Conservation (phyloP, 2,797 vertebrate genomes). For the Pempheris klunzingeri region DNA sequence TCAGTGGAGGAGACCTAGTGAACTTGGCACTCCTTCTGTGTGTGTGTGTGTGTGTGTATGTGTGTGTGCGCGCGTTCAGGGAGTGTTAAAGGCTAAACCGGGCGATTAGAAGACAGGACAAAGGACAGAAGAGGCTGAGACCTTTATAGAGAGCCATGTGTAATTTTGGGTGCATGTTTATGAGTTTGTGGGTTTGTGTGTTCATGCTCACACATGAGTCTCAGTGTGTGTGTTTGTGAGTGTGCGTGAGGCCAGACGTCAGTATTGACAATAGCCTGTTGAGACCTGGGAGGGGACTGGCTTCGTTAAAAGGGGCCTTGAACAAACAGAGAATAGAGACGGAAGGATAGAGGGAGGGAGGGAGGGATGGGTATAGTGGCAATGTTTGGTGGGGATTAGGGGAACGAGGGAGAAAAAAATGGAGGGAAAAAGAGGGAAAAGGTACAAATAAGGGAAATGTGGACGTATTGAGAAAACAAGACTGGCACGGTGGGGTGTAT, state of each 20-base stretch:
- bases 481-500: not conserved
- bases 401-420: conserved; percentile 21
- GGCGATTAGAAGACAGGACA: conserved; percentile 49
- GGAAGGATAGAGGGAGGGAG: conserved; percentile 23
- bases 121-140: conserved; percentile 57
- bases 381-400: conserved; percentile 7
- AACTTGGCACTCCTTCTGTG: conserved; percentile 43
- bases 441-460: conserved; percentile 26
- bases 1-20: conserved; percentile 24
- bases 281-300: conserved; percentile 72
- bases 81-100: conserved; percentile 55
- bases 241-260: conserved; percentile 63
- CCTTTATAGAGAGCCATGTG: conserved; percentile 47
- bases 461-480: not conserved
- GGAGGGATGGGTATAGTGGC: conserved; percentile 18
- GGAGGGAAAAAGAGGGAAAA: conserved; percentile 14
- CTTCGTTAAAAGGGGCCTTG: conserved; percentile 75
- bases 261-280: conserved; percentile 72
- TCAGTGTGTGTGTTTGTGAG: conserved; percentile 20
- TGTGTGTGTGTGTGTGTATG: conserved; percentile 23
- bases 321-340: conserved; percentile 73
- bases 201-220: conserved; percentile 31
- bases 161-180: conserved; percentile 47
- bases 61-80: conserved; percentile 6
- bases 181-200: conserved; percentile 34